These are phyloP conservation scores for Epirrhoe tristata DNA, from an alignment of 2,888 invertebrate species.

Conservation along the genomic window DNA sequence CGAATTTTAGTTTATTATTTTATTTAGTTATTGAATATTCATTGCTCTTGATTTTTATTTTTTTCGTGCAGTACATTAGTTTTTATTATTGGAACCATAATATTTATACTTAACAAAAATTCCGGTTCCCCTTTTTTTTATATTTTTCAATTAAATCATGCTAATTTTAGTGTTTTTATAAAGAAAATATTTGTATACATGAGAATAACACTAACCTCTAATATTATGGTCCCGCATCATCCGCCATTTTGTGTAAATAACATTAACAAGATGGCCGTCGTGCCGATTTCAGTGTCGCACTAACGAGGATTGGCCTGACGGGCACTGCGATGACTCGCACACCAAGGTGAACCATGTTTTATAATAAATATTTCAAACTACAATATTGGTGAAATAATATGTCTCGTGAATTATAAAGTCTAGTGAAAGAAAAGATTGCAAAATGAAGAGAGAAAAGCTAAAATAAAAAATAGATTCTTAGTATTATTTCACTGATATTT, in stretches of 20 bases:
- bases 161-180: not conserved
- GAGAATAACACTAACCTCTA: constrained; percentile 40
- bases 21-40: constrained; percentile 4
- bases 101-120: constrained; percentile 14
- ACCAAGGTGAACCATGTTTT: constrained; percentile 77
- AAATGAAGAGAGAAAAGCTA: no score
- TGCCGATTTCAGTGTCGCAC: constrained; percentile 69
- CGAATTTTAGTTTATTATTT: constrained; percentile 4
- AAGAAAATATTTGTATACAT: constrained; percentile 16
- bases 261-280: constrained; percentile 72
- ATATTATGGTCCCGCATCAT: constrained; percentile 53
- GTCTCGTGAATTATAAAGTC: no score
- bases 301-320: constrained; percentile 80
- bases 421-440: no score
- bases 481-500: not conserved
- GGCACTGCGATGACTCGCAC: constrained; percentile 78
- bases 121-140: constrained; percentile 9
- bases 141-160: not conserved
- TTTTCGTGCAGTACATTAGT: not conserved
- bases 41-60: not conserved
- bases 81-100: constrained; percentile 19
- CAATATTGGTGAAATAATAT: not conserved
- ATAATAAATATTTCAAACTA: constrained; percentile 3
- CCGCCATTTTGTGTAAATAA: constrained; percentile 76
- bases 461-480: no score